These are phyloP conservation scores for Nymphalis urticae DNA, from an alignment of 2,888 invertebrate genomes.

Conservation along the genomic window DNA sequence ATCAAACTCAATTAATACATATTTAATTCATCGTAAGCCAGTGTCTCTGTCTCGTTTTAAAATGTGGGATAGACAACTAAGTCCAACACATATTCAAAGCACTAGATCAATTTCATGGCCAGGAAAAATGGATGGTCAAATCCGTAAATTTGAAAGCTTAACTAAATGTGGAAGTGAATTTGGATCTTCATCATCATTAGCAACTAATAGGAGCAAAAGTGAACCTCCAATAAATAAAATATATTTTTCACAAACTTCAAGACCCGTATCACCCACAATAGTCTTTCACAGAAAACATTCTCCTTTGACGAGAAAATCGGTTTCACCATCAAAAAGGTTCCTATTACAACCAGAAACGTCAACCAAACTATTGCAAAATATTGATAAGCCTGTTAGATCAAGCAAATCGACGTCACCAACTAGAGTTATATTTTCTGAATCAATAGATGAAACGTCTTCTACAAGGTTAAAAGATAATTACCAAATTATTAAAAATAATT, in stretches of 20 bases:
- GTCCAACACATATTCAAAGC: conserved; percentile 76
- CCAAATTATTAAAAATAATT: conserved; percentile 13
- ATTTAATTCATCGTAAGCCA: conserved; percentile 85
- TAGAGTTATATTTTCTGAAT: conserved; percentile 66
- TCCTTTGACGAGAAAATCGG: conserved; percentile 42
- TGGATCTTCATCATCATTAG: conserved; percentile 73
- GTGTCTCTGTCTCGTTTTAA: conserved; percentile 88
- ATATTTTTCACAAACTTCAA: conserved; percentile 75
- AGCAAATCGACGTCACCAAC: conserved; percentile 56
- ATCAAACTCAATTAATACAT: conserved; percentile 84
- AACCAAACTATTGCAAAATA: conserved; percentile 50
- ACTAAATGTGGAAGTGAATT: conserved; percentile 66
- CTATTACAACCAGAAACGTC: conserved; percentile 69
- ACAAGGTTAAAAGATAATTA: conserved; percentile 14
- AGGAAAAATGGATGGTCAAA: conserved; percentile 78
- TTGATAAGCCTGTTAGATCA: conserved; percentile 45
- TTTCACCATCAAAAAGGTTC: conserved; percentile 60
- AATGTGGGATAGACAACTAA: conserved; percentile 82
- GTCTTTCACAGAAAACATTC: conserved; percentile 59
- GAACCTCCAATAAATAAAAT: conserved; percentile 83
- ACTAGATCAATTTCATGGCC: conserved; percentile 83
- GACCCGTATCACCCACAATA: conserved; percentile 70
- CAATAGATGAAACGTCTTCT: conserved; percentile 67
- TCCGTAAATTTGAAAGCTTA: conserved; percentile 75
- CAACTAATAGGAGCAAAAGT: conserved; percentile 82